A percentile compares a stretch with the other conserved stretches of the same genome.
Evolutionary conservation across 2,113 vertebrate species (phyloP).

Genomic region (Corythaixoides concolor): DNA sequence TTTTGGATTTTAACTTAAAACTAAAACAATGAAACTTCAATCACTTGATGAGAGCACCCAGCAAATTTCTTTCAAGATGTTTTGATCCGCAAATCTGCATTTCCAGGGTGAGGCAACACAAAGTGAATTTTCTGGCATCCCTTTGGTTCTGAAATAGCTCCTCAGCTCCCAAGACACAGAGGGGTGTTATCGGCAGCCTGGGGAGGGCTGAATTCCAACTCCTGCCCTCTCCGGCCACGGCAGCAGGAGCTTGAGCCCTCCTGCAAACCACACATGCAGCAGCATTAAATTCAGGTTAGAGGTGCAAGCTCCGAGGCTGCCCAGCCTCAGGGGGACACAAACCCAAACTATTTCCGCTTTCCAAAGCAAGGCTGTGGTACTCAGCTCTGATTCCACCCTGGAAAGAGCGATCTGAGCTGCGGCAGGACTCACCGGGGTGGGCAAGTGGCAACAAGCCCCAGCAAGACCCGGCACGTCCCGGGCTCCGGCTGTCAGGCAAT

Average conservation of each 20-base stretch:
- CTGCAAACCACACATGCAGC: background rate
- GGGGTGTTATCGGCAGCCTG: background rate
- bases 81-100: background rate
- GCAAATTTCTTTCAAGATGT: background rate
- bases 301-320: background rate
- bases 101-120: background rate
- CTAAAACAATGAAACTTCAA: background rate
- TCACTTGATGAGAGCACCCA: background rate
- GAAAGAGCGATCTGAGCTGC: background rate
- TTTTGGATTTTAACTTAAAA: background rate
- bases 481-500: background rate
- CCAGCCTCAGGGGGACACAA: background rate
- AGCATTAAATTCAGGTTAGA: background rate
- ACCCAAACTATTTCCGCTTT: background rate
- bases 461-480: background rate
- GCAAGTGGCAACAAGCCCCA: background rate
- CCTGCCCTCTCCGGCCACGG: background rate
- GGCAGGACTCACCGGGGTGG: background rate
- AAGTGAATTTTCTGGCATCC: background rate
- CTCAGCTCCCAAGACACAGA: background rate
- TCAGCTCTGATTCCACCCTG: background rate
- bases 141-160: background rate
- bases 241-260: background rate
- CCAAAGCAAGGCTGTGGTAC: background rate
- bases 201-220: background rate